These are phyloP conservation scores for Ferrisia virgata DNA, from an alignment of 2,888 invertebrate genomes.

Conservation along the genomic window DNA sequence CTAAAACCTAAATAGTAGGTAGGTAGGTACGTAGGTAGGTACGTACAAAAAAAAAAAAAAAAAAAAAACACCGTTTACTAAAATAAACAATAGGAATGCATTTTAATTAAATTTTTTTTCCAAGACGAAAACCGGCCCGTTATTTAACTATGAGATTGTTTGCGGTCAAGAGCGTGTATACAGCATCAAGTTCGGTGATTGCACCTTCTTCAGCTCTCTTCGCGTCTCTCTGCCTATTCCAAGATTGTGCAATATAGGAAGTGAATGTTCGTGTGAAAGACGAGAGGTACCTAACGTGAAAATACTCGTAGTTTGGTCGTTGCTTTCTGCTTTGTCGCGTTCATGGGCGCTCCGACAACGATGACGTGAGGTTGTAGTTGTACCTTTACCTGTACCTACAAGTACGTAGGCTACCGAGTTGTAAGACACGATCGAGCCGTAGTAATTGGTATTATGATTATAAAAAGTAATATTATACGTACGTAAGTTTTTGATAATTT, in stretches of 20 bases:
- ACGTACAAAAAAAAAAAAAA: neutral
- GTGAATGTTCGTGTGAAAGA: neutral
- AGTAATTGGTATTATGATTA: neutral
- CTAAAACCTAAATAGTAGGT: neutral
- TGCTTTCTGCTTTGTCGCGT: neutral
- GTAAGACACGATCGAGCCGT: neutral
- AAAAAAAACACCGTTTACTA: neutral
- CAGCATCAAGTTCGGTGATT: slow-evolving; percentile 29
- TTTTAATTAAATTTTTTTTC: slow-evolving; percentile 19
- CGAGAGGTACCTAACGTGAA: neutral
- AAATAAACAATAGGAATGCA: neutral
- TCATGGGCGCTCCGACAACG: neutral
- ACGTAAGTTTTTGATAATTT: no score
- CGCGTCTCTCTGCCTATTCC: neutral
- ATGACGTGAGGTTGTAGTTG: neutral
- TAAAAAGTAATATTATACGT: no score
- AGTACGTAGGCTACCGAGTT: no score
- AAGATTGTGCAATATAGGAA: slow-evolving; percentile 31
- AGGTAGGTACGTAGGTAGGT: no score
- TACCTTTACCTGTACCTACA: neutral
- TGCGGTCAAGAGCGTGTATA: slow-evolving; percentile 18
- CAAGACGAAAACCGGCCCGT: slow-evolving; percentile 10
- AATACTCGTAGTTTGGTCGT: neutral
- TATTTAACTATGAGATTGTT: slow-evolving; percentile 27
- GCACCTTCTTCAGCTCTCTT: neutral